Evolutionary conservation across 2,797 vertebrate species (phyloP).

Genomic region (Odontamblyopus rebecca): DNA sequence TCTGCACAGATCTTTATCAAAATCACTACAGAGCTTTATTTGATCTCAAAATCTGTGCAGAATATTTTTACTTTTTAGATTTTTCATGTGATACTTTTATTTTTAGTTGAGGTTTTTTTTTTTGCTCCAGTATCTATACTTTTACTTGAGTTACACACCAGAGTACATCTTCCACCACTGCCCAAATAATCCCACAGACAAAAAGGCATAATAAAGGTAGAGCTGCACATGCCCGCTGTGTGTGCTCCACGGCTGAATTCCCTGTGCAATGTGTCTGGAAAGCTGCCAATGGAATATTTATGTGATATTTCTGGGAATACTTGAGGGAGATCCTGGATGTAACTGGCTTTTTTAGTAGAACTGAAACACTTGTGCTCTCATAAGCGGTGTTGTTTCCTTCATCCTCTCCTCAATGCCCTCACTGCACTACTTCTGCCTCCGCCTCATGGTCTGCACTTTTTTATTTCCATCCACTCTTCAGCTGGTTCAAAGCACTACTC

Average conservation of each 20-base stretch:
- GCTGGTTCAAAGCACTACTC: slow-evolving; percentile 44
- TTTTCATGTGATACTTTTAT: too few species aligned
- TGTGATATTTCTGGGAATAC: slow-evolving; percentile 61
- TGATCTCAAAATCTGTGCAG: too few species aligned
- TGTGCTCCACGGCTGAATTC: slow-evolving; percentile 60
- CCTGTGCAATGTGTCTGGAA: slow-evolving; percentile 55
- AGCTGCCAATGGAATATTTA: slow-evolving; percentile 65
- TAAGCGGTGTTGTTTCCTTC: slow-evolving; percentile 26
- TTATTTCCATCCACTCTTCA: slow-evolving; percentile 35
- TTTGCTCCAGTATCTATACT: too few species aligned
- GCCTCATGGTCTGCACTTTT: slow-evolving; percentile 25
- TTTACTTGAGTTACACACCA: too few species aligned
- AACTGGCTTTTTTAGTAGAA: slow-evolving; percentile 56
- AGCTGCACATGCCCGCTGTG: slow-evolving; percentile 50
- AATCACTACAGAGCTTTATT: too few species aligned
- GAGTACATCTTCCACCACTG: too few species aligned
- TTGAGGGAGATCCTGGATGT: slow-evolving; percentile 51
- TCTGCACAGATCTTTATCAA: too few species aligned
- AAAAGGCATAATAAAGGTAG: slow-evolving; percentile 12
- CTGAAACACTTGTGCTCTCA: slow-evolving; percentile 37
- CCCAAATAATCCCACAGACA: slow-evolving; percentile 24
- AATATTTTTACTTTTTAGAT: too few species aligned
- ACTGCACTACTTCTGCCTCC: slow-evolving; percentile 31
- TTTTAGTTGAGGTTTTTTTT: too few species aligned
- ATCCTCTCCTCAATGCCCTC: slow-evolving; percentile 22